These are phyloP conservation scores for Caenorhabditis imperialis DNA, from an alignment of 2,888 invertebrate genomes.

Conservation along the genomic window DNA sequence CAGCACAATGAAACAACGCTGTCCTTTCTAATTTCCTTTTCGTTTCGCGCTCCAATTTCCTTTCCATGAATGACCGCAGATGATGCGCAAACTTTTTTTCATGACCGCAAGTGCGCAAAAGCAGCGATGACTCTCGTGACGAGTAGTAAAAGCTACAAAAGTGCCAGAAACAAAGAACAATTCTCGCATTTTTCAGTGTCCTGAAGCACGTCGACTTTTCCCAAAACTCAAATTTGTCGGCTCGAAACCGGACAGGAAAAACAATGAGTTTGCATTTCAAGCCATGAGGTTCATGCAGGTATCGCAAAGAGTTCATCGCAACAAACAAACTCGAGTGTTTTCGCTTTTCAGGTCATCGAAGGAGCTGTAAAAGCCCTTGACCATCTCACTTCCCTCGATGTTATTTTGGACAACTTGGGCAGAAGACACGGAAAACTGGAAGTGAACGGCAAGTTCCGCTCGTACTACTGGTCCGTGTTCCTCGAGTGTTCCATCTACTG, in stretches of 20 bases:
- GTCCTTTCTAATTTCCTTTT: conserved; percentile 14
- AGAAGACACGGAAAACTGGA: conserved; percentile 74
- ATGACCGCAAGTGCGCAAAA: background rate
- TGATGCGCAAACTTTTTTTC: conserved; percentile 17
- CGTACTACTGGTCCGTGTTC: conserved; percentile 73
- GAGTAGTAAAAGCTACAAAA: background rate
- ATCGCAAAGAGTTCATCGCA: background rate
- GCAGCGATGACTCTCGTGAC: background rate
- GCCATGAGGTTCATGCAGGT: conserved; percentile 74
- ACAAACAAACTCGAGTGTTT: background rate
- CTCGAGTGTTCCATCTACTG: conserved; percentile 71
- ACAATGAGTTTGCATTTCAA: conserved; percentile 72
- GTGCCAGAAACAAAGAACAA: too few species aligned
- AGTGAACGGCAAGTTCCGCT: conserved; percentile 65
- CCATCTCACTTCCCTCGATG: conserved; percentile 63
- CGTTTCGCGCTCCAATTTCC: conserved; percentile 25
- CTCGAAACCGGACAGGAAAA: conserved; percentile 66
- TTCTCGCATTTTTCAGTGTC: conserved; percentile 64
- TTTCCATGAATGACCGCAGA: background rate
- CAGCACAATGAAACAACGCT: background rate
- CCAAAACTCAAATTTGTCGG: conserved; percentile 70
- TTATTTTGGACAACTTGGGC: conserved; percentile 72
- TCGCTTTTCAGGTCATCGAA: conserved; percentile 67
- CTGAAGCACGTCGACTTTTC: conserved; percentile 67
- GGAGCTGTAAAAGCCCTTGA: conserved; percentile 67